Evolutionary conservation across 2,113 vertebrate genomes (phyloP), one percentile per base, ranked within the genome.

Genomic region (human (Homo sapiens)): DNA sequence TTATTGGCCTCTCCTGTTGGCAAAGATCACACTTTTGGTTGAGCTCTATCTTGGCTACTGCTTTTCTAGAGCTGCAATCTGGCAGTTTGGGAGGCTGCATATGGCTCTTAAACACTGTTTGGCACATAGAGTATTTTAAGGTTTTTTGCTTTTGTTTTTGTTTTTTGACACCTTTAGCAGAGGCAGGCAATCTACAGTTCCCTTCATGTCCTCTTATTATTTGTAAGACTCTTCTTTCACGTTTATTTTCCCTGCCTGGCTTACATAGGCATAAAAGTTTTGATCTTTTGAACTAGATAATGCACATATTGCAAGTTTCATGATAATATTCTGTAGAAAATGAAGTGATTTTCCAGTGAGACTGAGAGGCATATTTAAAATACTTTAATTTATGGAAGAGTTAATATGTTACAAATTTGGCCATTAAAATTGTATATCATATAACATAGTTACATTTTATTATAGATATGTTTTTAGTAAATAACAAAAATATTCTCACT

Each of bases 91-190:
- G 59, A 92, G 48, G 38, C 91, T 79, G 45, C 70, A 86, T 83
- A 79, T 94, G 96, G 89, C 75, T 92, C 35, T 92, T 88, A 64
- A 93, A 87, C 2, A n/a, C n/a, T 92, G 40, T 93, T 97, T 97
- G 96, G 61, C 43, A 27, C 38, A 1, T 18, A 30, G 18, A 30
- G 11, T 89, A 40, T 96, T 96, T 90, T 76, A 76, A 93, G 61
- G 11, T 43, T 91, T 96, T 75, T 48, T 52, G 75, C 14, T 73
- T 95, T 87, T 84, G 6, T 38, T 95, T 88, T 87, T 87, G 80
- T 48, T 76, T 97, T 96, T 73, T 59, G 52, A 57, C 91, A 52
- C n/a, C 35, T 38, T 88, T 32, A 90, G 57, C 57, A 86, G 59
- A 97, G 89, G 45, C 57, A 94, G 32, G 9, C 64, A 72, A 55